Percentiles rank a stretch among this genome's conserved stretches.
phyloP scores from a whole-genome alignment of 2,797 vertebrate species.

The Capromys pilorides region DNA sequence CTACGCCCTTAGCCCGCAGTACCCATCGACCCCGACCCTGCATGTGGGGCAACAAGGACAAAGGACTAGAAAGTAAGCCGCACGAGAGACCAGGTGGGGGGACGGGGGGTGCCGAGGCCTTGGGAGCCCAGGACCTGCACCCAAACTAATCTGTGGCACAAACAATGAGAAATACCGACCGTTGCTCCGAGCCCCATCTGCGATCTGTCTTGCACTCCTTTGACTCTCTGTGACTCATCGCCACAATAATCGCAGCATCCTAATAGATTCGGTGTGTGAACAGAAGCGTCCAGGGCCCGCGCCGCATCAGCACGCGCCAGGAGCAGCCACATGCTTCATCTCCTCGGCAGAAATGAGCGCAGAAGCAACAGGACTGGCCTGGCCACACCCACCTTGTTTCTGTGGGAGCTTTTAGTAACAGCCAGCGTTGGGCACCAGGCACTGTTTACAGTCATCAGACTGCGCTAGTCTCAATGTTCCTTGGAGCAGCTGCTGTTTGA shows the following conservation, averaged over 20 bases:
- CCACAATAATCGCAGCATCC: background rate
- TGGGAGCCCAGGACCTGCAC: background rate
- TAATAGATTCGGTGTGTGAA: slow-evolving; percentile 39
- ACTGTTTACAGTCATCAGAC: slow-evolving; percentile 62
- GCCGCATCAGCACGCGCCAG: accelerated
- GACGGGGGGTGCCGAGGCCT: accelerated
- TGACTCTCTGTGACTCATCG: background rate
- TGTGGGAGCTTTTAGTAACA: background rate
- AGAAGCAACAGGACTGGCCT: background rate
- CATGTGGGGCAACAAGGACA: background rate
- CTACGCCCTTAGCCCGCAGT: background rate
- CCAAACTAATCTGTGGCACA: background rate
- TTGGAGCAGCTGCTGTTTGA: slow-evolving; percentile 51
- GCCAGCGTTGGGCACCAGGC: slow-evolving; percentile 1
- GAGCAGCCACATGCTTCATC: slow-evolving; percentile 8
- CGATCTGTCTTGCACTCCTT: background rate
- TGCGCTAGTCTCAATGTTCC: slow-evolving; percentile 61
- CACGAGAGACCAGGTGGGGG: accelerated
- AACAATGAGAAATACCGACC: background rate
- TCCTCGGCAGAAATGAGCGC: background rate
- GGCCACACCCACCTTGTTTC: slow-evolving; percentile 34
- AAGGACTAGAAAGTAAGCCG: background rate
- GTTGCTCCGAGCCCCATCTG: background rate
- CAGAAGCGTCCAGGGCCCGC: background rate
- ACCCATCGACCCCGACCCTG: background rate